These are phyloP conservation scores for Catocala fraxini DNA, from an alignment of 2,888 invertebrate genomes.

Conservation along the genomic window DNA sequence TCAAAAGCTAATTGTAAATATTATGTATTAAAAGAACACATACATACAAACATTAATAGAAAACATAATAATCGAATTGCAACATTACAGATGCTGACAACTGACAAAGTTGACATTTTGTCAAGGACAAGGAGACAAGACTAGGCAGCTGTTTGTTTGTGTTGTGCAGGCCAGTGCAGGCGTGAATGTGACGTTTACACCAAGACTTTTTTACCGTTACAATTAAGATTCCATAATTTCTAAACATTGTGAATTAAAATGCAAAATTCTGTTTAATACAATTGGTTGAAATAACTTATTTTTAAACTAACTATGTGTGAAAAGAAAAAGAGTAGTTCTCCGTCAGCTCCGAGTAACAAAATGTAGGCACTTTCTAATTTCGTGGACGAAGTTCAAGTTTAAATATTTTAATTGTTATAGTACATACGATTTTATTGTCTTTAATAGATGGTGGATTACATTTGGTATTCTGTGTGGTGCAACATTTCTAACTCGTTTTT, in stretches of 20 bases:
- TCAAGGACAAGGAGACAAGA: no score
- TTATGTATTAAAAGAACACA: no score
- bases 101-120: no score
- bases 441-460: constrained; percentile 88
- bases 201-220: constrained; percentile 26
- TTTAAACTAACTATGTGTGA: constrained; percentile 28
- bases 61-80: no score
- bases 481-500: constrained; percentile 93
- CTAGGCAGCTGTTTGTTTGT: background rate
- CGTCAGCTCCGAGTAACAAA: constrained; percentile 31
- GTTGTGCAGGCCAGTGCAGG: background rate
- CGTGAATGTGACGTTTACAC: background rate
- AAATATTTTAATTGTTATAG: constrained; percentile 10
- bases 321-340: constrained; percentile 24
- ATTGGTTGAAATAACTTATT: background rate
- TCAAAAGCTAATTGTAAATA: no score
- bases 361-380: constrained; percentile 42
- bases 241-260: constrained; percentile 32
- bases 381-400: constrained; percentile 41
- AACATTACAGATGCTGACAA: no score
- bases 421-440: constrained; percentile 3
- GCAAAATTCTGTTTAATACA: constrained; percentile 6
- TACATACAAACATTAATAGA: no score
- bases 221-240: background rate
- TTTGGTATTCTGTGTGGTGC: constrained; percentile 89